These are phyloP conservation scores for Sternarchorhynchus goeldii DNA, from an alignment of 2,797 vertebrate genomes.

Conservation along the genomic window DNA sequence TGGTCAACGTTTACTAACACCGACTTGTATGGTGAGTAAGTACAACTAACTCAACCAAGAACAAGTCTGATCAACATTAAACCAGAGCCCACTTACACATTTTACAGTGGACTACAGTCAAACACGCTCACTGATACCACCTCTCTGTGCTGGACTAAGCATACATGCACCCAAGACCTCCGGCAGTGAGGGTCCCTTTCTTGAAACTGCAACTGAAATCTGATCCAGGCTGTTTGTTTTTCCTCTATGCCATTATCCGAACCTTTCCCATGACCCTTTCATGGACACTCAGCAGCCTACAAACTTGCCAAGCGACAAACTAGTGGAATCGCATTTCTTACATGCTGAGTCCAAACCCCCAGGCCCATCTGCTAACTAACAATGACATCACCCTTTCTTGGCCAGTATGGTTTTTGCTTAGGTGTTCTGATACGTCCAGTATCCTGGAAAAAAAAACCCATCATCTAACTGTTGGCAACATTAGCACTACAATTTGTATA, in stretches of 20 bases:
- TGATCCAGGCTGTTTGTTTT: conserved; percentile 62
- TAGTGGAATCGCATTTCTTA: conserved; percentile 45
- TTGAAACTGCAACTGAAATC: conserved; percentile 53
- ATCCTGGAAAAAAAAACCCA: not conserved
- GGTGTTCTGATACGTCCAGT: not conserved
- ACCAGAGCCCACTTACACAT: not conserved
- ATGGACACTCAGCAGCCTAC: conserved; percentile 46
- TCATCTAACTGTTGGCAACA: conserved; percentile 6
- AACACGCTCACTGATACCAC: conserved; percentile 10
- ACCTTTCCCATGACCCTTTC: conserved; percentile 64
- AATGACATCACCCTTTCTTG: conserved; percentile 53
- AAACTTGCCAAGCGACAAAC: conserved; percentile 42
- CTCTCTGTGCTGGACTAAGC: not conserved
- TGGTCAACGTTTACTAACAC: too few relatives aligned
- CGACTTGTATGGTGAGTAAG: too few relatives aligned
- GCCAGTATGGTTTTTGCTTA: conserved; percentile 32
- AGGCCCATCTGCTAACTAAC: conserved; percentile 49
- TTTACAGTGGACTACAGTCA: conserved; percentile 28
- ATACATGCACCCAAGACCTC: conserved; percentile 31
- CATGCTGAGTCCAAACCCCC: conserved; percentile 43
- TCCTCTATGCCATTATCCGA: conserved; percentile 55
- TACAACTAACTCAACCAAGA: too few relatives aligned
- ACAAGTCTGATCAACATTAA: too few relatives aligned
- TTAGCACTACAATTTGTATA: conserved; percentile 12
- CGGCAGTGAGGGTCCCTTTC: conserved; percentile 44